Conservation (phyloP, 2,113 vertebrate species). For the Stercorarius parasiticus region DNA sequence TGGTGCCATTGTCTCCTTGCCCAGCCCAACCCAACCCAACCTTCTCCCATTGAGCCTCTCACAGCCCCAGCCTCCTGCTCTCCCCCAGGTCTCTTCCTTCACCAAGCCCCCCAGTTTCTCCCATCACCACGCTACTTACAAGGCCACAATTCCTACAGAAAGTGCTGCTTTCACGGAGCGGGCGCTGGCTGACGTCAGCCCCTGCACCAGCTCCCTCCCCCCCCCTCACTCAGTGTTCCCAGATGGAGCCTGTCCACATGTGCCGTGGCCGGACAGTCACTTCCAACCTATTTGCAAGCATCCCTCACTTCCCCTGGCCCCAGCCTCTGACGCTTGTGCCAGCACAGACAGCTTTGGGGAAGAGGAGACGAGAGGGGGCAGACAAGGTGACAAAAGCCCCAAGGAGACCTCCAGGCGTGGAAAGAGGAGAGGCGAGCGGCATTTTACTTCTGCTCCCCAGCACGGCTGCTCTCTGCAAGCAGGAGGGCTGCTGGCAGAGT, state of each 20-base stretch:
- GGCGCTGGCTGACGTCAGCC: neutral
- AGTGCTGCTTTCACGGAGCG: neutral
- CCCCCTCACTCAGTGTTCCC: neutral
- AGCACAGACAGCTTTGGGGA: neutral
- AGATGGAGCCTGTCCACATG: neutral
- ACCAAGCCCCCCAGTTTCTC: neutral
- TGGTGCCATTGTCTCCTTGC: neutral
- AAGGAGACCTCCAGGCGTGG: neutral
- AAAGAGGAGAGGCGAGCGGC: neutral
- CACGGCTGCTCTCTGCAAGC: neutral
- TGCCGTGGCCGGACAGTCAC: accelerated
- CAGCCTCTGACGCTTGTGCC: accelerated
- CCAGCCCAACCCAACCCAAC: neutral
- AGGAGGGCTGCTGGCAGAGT: neutral
- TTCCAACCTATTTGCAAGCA: neutral
- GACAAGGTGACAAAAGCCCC: neutral
- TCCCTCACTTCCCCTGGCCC: neutral
- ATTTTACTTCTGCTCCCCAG: neutral
- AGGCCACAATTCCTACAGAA: neutral
- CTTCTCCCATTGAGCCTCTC: neutral
- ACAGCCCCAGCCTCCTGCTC: neutral
- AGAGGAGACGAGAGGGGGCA: neutral
- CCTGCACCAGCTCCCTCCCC: accelerated
- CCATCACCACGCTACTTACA: neutral
- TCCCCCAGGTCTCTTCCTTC: neutral